Base-by-base conservation (phyloP, 2,888 invertebrate genomes). In the Drosophila aldrichi region DNA sequence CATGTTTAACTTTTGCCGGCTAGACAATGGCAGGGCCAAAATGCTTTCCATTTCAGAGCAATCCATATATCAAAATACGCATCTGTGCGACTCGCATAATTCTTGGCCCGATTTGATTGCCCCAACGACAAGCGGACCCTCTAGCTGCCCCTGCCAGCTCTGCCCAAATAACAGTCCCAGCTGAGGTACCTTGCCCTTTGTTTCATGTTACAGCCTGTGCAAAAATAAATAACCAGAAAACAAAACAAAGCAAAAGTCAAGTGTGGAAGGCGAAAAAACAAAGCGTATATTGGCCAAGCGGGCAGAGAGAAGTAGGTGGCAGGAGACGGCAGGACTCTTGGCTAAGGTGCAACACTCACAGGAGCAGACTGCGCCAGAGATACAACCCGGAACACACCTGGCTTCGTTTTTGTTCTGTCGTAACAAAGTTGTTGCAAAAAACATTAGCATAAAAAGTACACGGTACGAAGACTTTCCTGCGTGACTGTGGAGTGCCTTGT, bases 1-100 rank as follows among this genome's bases (percentile, higher is more conserved):
- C 75, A 77, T 72, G 79, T 81, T 85, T 82, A 82, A 82, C 80
- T 82, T 82, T 79, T 58, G 54, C 62, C 55, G 60, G 64, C 67
- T 54, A 73, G 68, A 74, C 76, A 80, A 79, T 71, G 60, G 51
- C 48, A 38, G 41, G 62, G 66, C 36, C 40, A 46, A 29, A 57
- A 32, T 55, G 61, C 38, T 41, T 56, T 65, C 25, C 34, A 56
- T 32, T 67, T 62, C 32, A 52, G 20, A 59, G 22, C 36, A 60
- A 43, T 60, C 49, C 55, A 72, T 67, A 71, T 54, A 74, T 77
- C 71, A 78, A 63, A 78, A 66, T 58, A 41, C 18, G 14, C 58
- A 69, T 44, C 49, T 34, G 49, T 34, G 49, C 49, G 32, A 49
- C 34, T 49, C 49, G 49, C 49, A 49, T 49, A 49, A 70, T 54